Conservation (phyloP, 2,113 vertebrate species). For the Eudorcas thomsonii region DNA sequence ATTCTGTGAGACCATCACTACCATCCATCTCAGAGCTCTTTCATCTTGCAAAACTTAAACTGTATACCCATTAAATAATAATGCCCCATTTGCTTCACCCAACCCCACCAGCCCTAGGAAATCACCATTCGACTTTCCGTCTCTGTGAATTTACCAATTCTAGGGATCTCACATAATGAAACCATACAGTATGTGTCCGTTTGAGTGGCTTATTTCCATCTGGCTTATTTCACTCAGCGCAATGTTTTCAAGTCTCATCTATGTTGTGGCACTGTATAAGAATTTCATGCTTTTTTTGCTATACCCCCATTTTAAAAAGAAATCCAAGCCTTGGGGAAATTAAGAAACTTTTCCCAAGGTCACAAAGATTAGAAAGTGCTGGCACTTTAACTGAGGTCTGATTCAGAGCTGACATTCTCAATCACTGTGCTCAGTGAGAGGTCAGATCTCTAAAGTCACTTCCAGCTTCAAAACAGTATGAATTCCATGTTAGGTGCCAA, state of each 20-base stretch:
- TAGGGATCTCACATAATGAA: background rate
- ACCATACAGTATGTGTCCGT: background rate
- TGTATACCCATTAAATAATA: background rate
- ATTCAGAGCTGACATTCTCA: background rate
- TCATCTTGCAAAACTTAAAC: background rate
- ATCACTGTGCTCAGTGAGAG: background rate
- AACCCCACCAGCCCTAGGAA: background rate
- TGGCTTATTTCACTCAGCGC: constrained; percentile 7
- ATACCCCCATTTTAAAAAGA: background rate
- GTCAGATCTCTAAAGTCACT: background rate
- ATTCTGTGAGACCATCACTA: background rate
- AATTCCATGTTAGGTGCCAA: background rate
- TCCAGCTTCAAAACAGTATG: background rate
- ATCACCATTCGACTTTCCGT: background rate
- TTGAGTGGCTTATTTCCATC: background rate
- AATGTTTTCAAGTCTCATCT: background rate
- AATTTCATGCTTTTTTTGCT: background rate
- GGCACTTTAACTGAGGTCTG: background rate
- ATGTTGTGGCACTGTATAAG: background rate
- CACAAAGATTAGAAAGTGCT: background rate
- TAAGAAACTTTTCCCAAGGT: background rate
- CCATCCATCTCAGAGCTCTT: background rate
- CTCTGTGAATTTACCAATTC: background rate
- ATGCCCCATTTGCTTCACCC: background rate
- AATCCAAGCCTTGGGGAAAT: background rate